Conservation (phyloP, 2,113 vertebrate genomes). For the Atractosteus spatula region DNA sequence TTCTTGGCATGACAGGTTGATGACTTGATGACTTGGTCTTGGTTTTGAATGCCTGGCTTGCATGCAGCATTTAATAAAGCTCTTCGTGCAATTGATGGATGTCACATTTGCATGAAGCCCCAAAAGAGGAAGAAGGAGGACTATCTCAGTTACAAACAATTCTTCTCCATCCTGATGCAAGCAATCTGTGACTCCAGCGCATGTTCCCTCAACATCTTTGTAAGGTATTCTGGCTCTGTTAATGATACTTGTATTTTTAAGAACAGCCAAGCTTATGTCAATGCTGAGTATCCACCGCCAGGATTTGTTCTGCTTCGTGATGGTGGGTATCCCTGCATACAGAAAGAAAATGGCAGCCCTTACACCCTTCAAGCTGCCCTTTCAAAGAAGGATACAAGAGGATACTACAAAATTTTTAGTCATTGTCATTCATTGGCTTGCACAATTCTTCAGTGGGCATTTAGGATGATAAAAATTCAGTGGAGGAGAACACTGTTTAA, state of each 20-base stretch:
- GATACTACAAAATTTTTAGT: conserved; percentile 19
- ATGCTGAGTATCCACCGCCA: conserved; percentile 10
- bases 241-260: conserved; percentile 3
- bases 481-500: conserved; percentile 15
- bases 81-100: conserved; percentile 3
- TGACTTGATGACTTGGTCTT: neutral
- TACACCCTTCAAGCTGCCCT: conserved; percentile 14
- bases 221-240: conserved; percentile 17
- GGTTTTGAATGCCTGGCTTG: neutral
- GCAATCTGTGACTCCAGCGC: conserved; percentile 17
- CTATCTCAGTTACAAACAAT: conserved; percentile 13
- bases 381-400: conserved; percentile 9
- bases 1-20: conserved; percentile 4
- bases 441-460: neutral
- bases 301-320: conserved; percentile 15
- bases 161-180: conserved; percentile 15
- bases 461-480: conserved; percentile 13
- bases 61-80: conserved; percentile 7
- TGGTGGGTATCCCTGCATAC: conserved; percentile 12
- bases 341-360: conserved; percentile 4
- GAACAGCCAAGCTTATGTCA: conserved; percentile 8
- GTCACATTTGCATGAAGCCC: conserved; percentile 16
- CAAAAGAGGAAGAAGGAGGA: neutral
- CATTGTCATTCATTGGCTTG: neutral
- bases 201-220: conserved; percentile 18